Evolutionary conservation across 2,797 vertebrate species (phyloP), one percentile per base, ranked within the genome.

Genomic region (Gymnodraco acuticeps): DNA sequence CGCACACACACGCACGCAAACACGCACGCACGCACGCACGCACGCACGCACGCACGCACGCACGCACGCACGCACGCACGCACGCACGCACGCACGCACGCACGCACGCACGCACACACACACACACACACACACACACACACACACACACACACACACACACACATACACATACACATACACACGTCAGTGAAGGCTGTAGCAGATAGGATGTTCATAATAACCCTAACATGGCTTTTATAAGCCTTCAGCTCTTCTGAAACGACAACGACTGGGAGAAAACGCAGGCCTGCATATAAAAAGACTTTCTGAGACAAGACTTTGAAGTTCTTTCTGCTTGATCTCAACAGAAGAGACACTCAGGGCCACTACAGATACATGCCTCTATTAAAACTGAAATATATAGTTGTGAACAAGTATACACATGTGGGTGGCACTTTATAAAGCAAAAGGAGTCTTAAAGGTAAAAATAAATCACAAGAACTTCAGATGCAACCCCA

Each of bases 151-250:
- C 50, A 76, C 72, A 71, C 75, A 73, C 59, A 69, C 50, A 67
- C 73, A 73, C 77, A 60, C 63, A 64, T 41, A 46, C 46, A 59
- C 55, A 68, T 69, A 68, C 51, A 66, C 72, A 53, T 43, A 73
- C 48, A 56, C 7, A 61, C 91, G 92, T 94, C 89, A 89, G 63
- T 58, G 70, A 66, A 78, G 86, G 88, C 88, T 77, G 72, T 60
- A 81, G 87, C 84, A 94, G 90, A 88, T 89, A 90, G 90, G 85
- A 92, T 87, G 87, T 90, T 89, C 84, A 83, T 87, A 88, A 91
- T 87, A 92, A 83, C 73, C 90, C 82, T 88, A 87, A 93, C 88
- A 89, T 89, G 89, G 74, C 74, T 93, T 94, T 93, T 91, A 93
- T 89, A 90, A 90, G 91, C 80, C 87, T 86, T 81, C 78, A 73